Percentiles rank a stretch among this genome's conserved stretches.
These are phyloP conservation scores for Camelus dromedarius DNA, from an alignment of 2,113 vertebrate genomes.

Conservation along the genomic window DNA sequence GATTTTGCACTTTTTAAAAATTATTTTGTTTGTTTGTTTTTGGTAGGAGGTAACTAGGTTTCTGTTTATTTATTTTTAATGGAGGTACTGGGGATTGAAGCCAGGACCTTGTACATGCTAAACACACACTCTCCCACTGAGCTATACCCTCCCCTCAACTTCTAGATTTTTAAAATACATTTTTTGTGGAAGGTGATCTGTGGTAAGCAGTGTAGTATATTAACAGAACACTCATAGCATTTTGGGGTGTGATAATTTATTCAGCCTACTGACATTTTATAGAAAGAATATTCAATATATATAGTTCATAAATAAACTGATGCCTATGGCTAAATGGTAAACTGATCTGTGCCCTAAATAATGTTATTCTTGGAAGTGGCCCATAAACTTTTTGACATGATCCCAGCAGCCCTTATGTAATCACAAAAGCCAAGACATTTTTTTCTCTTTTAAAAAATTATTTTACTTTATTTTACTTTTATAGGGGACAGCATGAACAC, in stretches of 20 bases:
- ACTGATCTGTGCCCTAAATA: background rate
- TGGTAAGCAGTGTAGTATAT: background rate
- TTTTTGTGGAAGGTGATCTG: background rate
- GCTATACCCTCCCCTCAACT: background rate
- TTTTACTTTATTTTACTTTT: too few relatives aligned
- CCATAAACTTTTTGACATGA: background rate
- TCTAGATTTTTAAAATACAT: background rate
- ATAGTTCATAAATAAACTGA: background rate
- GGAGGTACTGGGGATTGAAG: too few relatives aligned
- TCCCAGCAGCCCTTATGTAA: background rate
- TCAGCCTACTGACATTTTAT: background rate
- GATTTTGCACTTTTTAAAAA: too few relatives aligned
- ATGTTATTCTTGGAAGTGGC: background rate
- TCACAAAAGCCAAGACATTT: background rate
- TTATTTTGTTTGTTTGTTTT: too few relatives aligned
- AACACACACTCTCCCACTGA: too few relatives aligned
- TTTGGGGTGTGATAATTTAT: slow-evolving; percentile 4
- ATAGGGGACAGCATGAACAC: too few relatives aligned
- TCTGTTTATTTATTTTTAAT: too few relatives aligned
- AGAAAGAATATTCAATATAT: background rate
- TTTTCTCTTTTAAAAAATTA: background rate
- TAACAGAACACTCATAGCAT: background rate
- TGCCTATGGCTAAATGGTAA: slow-evolving; percentile 2
- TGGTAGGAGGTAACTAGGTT: too few relatives aligned
- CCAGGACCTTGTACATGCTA: too few relatives aligned